A percentile compares a stretch with the other conserved stretches of the same genome.
Evolutionary conservation across 2,113 vertebrate genomes (phyloP).

Genomic region (Aphyosemion australe): DNA sequence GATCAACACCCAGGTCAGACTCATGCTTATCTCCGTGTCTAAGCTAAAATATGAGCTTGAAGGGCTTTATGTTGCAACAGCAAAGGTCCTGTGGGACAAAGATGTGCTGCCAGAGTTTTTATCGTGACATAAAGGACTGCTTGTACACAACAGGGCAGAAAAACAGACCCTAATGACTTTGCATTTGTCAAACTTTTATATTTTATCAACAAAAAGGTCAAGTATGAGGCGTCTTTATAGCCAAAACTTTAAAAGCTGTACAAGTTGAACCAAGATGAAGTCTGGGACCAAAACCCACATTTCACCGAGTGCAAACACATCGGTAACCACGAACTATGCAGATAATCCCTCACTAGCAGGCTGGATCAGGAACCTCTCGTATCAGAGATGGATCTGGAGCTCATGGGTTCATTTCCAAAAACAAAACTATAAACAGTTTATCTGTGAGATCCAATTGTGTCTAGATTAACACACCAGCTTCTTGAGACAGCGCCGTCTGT

Average conservation of each 20-base stretch:
- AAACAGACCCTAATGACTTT: background rate
- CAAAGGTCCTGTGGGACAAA: slow-evolving; percentile 4
- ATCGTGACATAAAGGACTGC: background rate
- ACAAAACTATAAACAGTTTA: too few relatives aligned
- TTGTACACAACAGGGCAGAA: background rate
- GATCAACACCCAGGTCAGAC: background rate
- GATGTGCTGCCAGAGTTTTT: slow-evolving; percentile 3
- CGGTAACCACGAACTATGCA: too few relatives aligned
- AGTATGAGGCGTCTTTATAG: background rate
- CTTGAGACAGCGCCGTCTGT: background rate
- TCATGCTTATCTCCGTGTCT: background rate
- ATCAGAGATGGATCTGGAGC: too few relatives aligned
- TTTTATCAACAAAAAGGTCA: background rate
- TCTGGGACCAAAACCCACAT: too few relatives aligned
- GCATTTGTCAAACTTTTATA: background rate
- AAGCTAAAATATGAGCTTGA: slow-evolving; percentile 2
- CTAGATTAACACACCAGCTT: too few relatives aligned
- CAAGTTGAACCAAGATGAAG: too few relatives aligned
- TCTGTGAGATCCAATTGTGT: too few relatives aligned
- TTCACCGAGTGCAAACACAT: too few relatives aligned
- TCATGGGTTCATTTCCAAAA: too few relatives aligned
- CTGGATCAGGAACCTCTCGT: too few relatives aligned
- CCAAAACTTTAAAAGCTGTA: background rate
- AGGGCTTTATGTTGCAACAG: background rate
- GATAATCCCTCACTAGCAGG: too few relatives aligned